Conservation (phyloP, 2,888 invertebrate species). For the Agrypnus murinus region DNA sequence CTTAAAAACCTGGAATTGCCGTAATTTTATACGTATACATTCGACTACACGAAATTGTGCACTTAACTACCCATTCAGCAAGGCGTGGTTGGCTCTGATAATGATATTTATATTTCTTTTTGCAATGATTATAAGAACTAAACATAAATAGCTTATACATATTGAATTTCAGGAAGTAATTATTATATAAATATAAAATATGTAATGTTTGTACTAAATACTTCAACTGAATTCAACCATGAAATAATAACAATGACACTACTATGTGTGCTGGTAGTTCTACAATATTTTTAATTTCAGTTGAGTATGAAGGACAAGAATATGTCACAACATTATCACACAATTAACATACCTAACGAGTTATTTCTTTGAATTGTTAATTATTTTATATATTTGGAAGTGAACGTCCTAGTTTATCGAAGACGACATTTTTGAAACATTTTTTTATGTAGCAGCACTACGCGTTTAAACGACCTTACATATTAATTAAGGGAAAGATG, state of each 20-base stretch:
- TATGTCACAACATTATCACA: conserved; percentile 4
- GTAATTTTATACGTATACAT: too few species aligned
- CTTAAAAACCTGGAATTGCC: too few species aligned
- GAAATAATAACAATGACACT: background rate
- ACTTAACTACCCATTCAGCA: too few species aligned
- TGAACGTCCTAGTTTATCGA: conserved; percentile 12
- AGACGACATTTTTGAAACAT: conserved; percentile 2
- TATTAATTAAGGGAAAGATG: conserved; percentile 26
- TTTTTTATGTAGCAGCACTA: background rate
- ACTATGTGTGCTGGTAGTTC: background rate
- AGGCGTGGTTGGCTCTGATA: too few species aligned
- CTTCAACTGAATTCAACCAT: conserved; percentile 18
- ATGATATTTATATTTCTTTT: too few species aligned
- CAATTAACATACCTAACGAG: conserved; percentile 7
- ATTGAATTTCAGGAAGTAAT: too few species aligned
- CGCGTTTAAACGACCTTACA: conserved; percentile 18
- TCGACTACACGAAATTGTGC: too few species aligned
- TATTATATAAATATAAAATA: too few species aligned
- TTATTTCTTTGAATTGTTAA: background rate
- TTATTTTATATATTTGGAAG: conserved; percentile 11
- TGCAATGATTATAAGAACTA: too few species aligned
- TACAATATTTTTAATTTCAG: too few species aligned
- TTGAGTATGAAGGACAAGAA: background rate
- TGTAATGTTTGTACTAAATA: background rate
- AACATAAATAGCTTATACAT: too few species aligned